These are phyloP conservation scores for Tyria jacobaeae DNA, from an alignment of 2,888 invertebrate species.

Conservation along the genomic window DNA sequence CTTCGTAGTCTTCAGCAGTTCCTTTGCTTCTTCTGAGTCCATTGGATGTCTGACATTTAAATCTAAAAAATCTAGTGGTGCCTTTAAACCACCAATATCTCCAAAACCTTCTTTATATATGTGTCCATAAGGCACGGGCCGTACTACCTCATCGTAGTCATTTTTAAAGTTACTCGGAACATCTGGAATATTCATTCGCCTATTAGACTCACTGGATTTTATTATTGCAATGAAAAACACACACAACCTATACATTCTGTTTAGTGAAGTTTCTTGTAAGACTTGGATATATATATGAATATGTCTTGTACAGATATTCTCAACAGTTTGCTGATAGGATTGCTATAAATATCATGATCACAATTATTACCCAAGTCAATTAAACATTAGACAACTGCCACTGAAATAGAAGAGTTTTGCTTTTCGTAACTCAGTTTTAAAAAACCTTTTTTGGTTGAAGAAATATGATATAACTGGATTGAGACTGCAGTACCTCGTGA, in stretches of 20 bases:
- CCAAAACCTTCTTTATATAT: constrained; percentile 57
- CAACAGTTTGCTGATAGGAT: constrained; percentile 23
- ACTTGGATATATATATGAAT: constrained; percentile 20
- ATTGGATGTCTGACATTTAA: constrained; percentile 33
- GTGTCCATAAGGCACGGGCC: constrained; percentile 62
- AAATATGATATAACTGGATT: too few relatives aligned
- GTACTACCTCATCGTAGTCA: not conserved
- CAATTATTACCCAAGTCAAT: not conserved
- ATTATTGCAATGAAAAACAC: constrained; percentile 41
- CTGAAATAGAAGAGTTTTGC: not conserved
- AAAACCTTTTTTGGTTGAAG: too few relatives aligned
- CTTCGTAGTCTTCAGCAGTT: constrained; percentile 22
- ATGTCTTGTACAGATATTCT: constrained; percentile 19
- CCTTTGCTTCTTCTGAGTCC: constrained; percentile 28
- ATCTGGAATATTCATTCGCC: not conserved
- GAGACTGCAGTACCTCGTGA: too few relatives aligned
- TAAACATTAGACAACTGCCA: not conserved
- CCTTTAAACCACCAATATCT: constrained; percentile 45
- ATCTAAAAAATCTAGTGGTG: constrained; percentile 54
- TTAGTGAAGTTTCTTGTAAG: constrained; percentile 1
- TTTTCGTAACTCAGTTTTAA: too few relatives aligned
- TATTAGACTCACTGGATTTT: constrained; percentile 31
- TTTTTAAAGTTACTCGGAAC: not conserved
- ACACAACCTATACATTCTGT: constrained; percentile 49
- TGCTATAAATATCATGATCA: not conserved